Conservation (phyloP, 2,113 vertebrate species). For the Neopipo cinnamomea region DNA sequence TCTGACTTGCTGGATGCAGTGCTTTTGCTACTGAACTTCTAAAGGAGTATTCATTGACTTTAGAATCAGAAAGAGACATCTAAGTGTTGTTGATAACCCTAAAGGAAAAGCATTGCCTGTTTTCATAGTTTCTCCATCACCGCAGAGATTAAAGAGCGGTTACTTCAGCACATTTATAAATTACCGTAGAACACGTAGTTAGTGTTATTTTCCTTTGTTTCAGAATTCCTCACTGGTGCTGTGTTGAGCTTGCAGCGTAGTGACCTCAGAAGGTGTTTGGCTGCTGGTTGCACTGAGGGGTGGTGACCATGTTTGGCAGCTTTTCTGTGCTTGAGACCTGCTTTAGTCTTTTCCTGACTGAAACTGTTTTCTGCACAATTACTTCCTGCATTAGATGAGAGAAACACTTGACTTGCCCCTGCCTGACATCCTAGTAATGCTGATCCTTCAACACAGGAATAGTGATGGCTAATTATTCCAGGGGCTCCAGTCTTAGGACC, state of each 20-base stretch:
- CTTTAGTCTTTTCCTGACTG: not conserved
- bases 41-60: not conserved
- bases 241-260: not conserved
- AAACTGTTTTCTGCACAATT: not conserved
- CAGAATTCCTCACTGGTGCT: not conserved
- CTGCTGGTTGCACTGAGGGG: not conserved
- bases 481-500: not conserved
- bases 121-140: not conserved
- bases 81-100: not conserved
- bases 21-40: not conserved
- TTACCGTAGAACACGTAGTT: not conserved
- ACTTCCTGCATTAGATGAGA: not conserved
- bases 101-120: not conserved
- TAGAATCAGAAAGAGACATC: not conserved
- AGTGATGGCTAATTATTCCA: not conserved
- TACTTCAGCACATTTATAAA: not conserved
- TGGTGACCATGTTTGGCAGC: not conserved
- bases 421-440: not conserved
- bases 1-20: not conserved
- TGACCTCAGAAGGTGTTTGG: not conserved
- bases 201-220: not conserved
- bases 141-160: not conserved
- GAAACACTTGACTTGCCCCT: not conserved
- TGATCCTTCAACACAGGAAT: not conserved
- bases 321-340: not conserved